Evolutionary conservation across 53 echinoderm and acorn worm species (phyloP), one percentile per base, ranked within the genome.

Genomic region (Antedon mediterranea): DNA sequence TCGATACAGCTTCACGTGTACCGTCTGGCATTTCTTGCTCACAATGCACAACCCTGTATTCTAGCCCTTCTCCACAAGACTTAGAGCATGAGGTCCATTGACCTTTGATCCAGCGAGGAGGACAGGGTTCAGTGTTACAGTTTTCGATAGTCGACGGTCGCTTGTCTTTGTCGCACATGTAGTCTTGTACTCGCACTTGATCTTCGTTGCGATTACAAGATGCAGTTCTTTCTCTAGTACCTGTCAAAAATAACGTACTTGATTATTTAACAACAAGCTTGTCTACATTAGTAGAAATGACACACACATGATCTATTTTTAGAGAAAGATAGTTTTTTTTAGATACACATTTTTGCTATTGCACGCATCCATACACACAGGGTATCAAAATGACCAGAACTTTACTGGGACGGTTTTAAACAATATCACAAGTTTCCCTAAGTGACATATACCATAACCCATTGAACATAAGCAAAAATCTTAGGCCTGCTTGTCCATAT

Each of bases 81-180:
- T 75, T 76, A 13, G 95, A 91, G 74, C 95, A 94, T 23, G 81
- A 83, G 74, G 91, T 94, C 95, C 95, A 94, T 29, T 94, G 91
- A 42, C 95, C 93, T 11, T 80, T 74, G 72, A 80, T 82, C 93
- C 93, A 93, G 29, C 93, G 87, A 76, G 95, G 89, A 34, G 95
- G 91, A 73, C 95, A 94, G 28, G 81, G 72, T 27, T 87, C 83
- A 34, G 79, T 75, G 76, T 89, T 91, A 78, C 95, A 94, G 23
- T 89, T 83, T 32, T 82, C 79, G 75, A 89, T 89, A 71, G 73
- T 73, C 3, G 78, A 30, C 32, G 91, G 95, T 74, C 86, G 85
- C 18, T 79, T 78, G 34, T 78, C 71, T 31, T 81, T 73, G 81
- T 84, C 87, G 84, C 95, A 94, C 71, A 89, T 83, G 77, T 91